phyloP scores from a whole-genome alignment of 1,140 invertebrate species.

The Drosophila nigromelanica region DNA sequence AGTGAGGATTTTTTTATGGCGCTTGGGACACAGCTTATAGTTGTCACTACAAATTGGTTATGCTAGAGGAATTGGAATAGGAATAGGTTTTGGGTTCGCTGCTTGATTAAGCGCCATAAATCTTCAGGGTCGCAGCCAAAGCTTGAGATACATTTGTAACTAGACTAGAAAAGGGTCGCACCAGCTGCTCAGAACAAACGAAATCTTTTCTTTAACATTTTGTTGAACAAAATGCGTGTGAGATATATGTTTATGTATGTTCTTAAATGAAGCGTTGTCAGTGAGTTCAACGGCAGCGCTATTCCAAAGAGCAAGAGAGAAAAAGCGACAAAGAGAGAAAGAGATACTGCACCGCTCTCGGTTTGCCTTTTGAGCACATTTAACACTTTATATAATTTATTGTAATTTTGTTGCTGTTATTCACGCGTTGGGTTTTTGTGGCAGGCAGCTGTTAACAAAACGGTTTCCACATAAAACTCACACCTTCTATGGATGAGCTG shows the following conservation, averaged over 20 bases:
- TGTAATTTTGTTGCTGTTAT: constrained; percentile 63
- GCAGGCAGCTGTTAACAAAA: constrained; percentile 74
- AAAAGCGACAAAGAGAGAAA: too few relatives aligned
- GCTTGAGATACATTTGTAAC: constrained; percentile 52
- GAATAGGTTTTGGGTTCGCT: constrained; percentile 41
- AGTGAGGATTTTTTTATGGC: constrained; percentile 61
- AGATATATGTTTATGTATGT: constrained; percentile 13
- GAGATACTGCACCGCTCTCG: too few relatives aligned
- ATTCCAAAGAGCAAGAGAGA: constrained; percentile 17
- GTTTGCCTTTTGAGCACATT: too few relatives aligned
- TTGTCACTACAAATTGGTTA: constrained; percentile 79
- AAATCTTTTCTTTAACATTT: constrained; percentile 53
- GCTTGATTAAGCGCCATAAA: constrained; percentile 73
- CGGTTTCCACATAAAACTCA: constrained; percentile 77
- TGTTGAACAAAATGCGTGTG: constrained; percentile 46
- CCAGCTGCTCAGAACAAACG: constrained; percentile 37
- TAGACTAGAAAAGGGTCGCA: constrained; percentile 38
- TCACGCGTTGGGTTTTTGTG: constrained; percentile 39
- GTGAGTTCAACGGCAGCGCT: constrained; percentile 21
- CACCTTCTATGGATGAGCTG: constrained; percentile 57
- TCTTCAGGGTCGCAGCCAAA: constrained; percentile 51
- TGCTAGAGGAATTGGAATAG: constrained; percentile 24
- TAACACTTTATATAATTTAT: constrained; percentile 70
- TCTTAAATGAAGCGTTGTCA: constrained; percentile 2
- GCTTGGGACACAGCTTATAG: constrained; percentile 67